A percentile compares a stretch with the other conserved stretches of the same genome.
Conservation (phyloP, 2,113 vertebrate genomes). For the Plestiodon gilberti region DNA sequence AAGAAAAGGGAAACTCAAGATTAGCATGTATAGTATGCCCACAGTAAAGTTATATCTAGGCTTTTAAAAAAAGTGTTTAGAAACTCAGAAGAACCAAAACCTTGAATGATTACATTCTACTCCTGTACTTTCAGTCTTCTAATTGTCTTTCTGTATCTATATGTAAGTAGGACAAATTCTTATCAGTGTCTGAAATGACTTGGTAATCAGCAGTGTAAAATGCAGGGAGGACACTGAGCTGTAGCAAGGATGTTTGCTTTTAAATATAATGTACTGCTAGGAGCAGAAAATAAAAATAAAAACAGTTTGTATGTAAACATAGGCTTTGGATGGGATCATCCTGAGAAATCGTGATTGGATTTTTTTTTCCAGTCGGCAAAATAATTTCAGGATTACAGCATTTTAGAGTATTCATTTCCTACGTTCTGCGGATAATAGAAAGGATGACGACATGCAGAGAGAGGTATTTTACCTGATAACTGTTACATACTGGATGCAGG, state of each 20-base stretch:
- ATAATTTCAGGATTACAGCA: slow-evolving; percentile 45
- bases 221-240: slow-evolving; percentile 22
- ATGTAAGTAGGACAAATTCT: slow-evolving; percentile 32
- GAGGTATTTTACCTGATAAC: slow-evolving; percentile 60
- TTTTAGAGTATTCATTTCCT: slow-evolving; percentile 12
- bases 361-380: slow-evolving; percentile 43
- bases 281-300: slow-evolving; percentile 40
- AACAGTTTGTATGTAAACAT: slow-evolving; percentile 5
- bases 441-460: slow-evolving; percentile 44
- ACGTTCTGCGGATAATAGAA: slow-evolving; percentile 47
- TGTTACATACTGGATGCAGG: slow-evolving; percentile 68
- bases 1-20: not conserved
- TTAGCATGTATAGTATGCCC: not conserved
- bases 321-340: slow-evolving; percentile 16
- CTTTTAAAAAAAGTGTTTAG: not conserved
- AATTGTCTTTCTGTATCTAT: slow-evolving; percentile 23
- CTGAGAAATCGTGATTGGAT: slow-evolving; percentile 39
- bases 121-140: not conserved
- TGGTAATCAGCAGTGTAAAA: slow-evolving; percentile 25
- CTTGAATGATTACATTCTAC: not conserved
- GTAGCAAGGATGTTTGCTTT: not conserved
- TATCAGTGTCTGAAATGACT: slow-evolving; percentile 35
- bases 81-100: not conserved
- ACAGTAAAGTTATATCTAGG: not conserved
- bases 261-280: slow-evolving; percentile 20